Percentiles rank a stretch among this genome's conserved stretches.
Evolutionary conservation across 2,888 invertebrate species (phyloP).

Genomic region (Harpagoxenus sublaevis): DNA sequence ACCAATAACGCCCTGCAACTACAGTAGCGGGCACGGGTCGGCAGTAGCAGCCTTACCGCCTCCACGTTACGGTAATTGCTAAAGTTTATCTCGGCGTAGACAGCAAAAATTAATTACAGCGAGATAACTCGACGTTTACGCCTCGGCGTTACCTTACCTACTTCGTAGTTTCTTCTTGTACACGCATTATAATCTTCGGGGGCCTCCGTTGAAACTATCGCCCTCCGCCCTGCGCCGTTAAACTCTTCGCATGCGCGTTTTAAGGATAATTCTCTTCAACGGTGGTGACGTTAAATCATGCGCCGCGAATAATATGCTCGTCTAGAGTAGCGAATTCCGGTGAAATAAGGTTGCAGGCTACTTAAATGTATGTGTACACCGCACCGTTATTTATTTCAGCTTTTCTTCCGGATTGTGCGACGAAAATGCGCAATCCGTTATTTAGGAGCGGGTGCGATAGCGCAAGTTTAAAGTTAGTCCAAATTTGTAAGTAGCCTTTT

Average conservation of each 20-base stretch:
- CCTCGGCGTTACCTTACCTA: conserved; percentile 60
- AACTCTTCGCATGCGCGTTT: conserved; percentile 16
- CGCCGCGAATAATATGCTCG: conserved; percentile 37
- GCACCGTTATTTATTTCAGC: conserved; percentile 37
- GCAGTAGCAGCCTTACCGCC: background rate
- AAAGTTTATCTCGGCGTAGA: conserved; percentile 74
- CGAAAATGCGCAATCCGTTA: conserved; percentile 5
- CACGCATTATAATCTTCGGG: conserved; percentile 57
- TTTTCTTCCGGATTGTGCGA: background rate
- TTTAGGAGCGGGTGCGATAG: background rate
- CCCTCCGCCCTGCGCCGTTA: background rate
- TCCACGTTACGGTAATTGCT: conserved; percentile 70
- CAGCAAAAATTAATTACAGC: conserved; percentile 74
- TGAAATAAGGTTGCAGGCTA: conserved; percentile 12
- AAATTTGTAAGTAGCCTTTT: background rate
- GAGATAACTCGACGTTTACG: conserved; percentile 68
- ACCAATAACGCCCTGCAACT: conserved; percentile 57
- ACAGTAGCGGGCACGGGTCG: conserved; percentile 20
- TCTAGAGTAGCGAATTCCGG: background rate
- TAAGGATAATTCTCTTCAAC: conserved; percentile 48
- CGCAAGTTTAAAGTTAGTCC: background rate
- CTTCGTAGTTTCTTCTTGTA: conserved; percentile 58
- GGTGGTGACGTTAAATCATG: conserved; percentile 46
- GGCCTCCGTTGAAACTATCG: conserved; percentile 17
- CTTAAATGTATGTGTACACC: conserved; percentile 36